phyloP scores from a whole-genome alignment of 2,797 vertebrate genomes.

The Setipinna tenuifilis region DNA sequence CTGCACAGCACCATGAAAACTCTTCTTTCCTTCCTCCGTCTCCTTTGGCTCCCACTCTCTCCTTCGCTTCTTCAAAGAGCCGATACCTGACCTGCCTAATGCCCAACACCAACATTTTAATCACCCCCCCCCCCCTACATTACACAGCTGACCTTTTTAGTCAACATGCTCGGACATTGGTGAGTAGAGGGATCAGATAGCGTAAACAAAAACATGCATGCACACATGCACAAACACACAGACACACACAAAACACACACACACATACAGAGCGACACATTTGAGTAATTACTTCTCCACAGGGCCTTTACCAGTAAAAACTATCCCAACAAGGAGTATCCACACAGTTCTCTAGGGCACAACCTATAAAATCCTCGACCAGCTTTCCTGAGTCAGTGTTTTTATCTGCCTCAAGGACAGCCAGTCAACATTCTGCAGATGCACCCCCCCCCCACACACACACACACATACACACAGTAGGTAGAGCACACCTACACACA shows the following conservation, averaged over 20 bases:
- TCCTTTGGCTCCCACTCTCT: neutral
- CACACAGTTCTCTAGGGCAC: constrained; percentile 39
- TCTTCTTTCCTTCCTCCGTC: neutral
- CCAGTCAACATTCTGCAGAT: constrained; percentile 19
- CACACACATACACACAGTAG: constrained; percentile 13
- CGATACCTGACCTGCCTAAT: constrained; percentile 30
- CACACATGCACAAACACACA: constrained; percentile 24
- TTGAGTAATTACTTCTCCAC: constrained; percentile 7
- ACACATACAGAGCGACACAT: neutral
- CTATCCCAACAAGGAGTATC: constrained; percentile 5
- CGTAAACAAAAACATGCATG: constrained; percentile 42
- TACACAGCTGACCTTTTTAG: constrained; percentile 42
- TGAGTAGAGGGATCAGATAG: constrained; percentile 33
- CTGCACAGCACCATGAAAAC: neutral
- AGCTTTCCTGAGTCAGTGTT: constrained; percentile 15
- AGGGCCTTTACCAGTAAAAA: constrained; percentile 20
- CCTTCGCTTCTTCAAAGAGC: constrained; percentile 2
- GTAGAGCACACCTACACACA: neutral
- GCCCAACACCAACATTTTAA: neutral
- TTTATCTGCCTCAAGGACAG: constrained; percentile 50
- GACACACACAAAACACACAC: neutral
- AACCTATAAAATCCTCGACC: neutral
- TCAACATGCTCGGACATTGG: constrained; percentile 39
- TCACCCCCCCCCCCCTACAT: neutral
- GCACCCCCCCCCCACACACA: constrained; percentile 33